Percentiles rank a stretch among this genome's conserved stretches.
Evolutionary conservation across 2,797 vertebrate species (phyloP).

Genomic region (Pangasius macronema): DNA sequence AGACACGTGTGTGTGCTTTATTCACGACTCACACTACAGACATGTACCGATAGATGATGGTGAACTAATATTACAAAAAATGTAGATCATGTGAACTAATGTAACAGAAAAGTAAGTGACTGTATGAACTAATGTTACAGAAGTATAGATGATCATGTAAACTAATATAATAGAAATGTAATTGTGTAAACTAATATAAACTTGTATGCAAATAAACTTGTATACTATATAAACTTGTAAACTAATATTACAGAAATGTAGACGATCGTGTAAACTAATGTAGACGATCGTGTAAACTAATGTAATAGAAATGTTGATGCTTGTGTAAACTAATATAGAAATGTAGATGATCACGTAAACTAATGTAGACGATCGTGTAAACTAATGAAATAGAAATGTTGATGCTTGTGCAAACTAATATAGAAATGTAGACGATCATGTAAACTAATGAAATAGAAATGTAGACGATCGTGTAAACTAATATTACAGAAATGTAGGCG

Average conservation of each 20-base stretch:
- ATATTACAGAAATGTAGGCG: background rate
- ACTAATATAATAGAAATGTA: background rate
- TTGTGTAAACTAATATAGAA: too few species aligned
- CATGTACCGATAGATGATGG: too few species aligned
- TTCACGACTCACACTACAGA: too few species aligned
- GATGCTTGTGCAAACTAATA: too few species aligned
- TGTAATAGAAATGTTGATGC: too few species aligned
- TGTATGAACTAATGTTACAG: background rate
- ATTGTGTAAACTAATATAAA: background rate
- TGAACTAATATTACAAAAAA: background rate
- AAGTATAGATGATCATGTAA: background rate
- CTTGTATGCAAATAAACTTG: background rate
- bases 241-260: background rate
- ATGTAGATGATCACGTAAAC: background rate
- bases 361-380: background rate
- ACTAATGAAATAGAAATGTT: background rate
- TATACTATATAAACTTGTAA: background rate
- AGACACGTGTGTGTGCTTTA: too few species aligned
- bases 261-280: too few species aligned
- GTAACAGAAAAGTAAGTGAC: too few species aligned
- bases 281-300: background rate
- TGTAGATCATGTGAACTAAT: background rate
- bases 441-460: background rate
- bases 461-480: background rate
- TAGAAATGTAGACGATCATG: background rate